phyloP scores from a whole-genome alignment of 1,140 invertebrate species.

The Alviniconcha marisindica region DNA sequence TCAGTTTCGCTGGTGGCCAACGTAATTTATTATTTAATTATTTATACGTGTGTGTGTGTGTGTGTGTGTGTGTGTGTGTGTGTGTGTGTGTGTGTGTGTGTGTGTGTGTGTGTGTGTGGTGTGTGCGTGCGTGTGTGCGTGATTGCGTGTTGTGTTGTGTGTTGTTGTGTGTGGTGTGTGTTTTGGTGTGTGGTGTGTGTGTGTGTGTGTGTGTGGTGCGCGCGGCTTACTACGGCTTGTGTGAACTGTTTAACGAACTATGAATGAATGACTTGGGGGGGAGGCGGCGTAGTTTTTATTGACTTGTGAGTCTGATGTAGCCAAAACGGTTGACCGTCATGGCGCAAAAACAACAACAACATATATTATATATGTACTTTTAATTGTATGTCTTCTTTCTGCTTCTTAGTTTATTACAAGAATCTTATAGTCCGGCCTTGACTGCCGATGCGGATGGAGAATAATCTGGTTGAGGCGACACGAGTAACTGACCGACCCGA shows the following conservation, averaged over 20 bases:
- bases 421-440: no score
- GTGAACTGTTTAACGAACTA: background rate
- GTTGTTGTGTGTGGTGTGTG: background rate
- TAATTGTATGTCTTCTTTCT: no score
- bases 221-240: background rate
- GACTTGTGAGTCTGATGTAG: no score
- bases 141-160: background rate
- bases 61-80: conserved; percentile 16
- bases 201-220: conserved; percentile 13
- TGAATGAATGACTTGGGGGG: background rate
- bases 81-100: conserved; percentile 11
- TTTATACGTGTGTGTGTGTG: background rate
- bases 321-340: no score
- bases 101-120: conserved; percentile 5
- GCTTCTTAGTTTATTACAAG: no score
- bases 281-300: background rate
- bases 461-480: no score
- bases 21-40: no score
- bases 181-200: background rate
- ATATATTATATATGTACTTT: no score
- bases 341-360: no score
- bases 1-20: no score
- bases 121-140: conserved; percentile 7
- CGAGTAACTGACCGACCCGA: no score
- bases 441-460: no score